These are phyloP conservation scores for Periophthalmus modestus DNA, from an alignment of 2,113 vertebrate species.

Conservation along the genomic window DNA sequence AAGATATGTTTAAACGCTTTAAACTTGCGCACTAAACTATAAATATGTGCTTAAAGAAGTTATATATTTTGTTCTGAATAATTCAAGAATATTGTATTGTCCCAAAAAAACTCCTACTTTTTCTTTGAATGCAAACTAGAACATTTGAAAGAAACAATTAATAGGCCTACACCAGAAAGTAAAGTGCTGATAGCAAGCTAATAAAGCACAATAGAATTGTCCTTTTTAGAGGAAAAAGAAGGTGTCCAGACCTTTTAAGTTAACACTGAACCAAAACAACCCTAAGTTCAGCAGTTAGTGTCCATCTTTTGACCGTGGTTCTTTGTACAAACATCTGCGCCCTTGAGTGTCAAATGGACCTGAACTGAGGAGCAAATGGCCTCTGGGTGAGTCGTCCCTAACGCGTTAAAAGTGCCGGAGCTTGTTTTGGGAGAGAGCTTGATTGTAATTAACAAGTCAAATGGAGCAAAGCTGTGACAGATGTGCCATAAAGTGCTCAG, in stretches of 20 bases:
- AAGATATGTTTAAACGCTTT: neutral
- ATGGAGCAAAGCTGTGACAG: constrained; percentile 75
- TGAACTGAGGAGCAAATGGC: constrained; percentile 42
- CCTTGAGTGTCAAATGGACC: constrained; percentile 40
- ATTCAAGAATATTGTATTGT: neutral
- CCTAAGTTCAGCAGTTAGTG: neutral
- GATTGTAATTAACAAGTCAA: constrained; percentile 77
- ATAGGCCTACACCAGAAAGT: neutral
- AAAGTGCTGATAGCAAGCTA: too few relatives aligned
- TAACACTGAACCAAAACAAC: neutral
- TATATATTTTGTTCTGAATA: neutral
- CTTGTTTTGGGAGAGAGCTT: constrained; percentile 63
- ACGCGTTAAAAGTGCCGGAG: constrained; percentile 39
- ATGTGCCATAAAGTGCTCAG: constrained; percentile 67
- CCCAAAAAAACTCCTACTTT: too few relatives aligned
- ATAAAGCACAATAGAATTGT: too few relatives aligned
- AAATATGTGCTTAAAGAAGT: neutral
- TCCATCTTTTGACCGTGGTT: neutral
- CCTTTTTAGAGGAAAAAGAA: neutral
- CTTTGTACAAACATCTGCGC: constrained; percentile 20
- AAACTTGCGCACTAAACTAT: neutral
- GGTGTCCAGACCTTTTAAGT: neutral
- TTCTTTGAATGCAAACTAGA: too few relatives aligned
- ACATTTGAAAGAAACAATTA: neutral
- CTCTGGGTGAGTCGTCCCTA: constrained; percentile 46